These are phyloP conservation scores for Ceyx melanurus DNA, from an alignment of 2,113 vertebrate genomes.

Conservation along the genomic window DNA sequence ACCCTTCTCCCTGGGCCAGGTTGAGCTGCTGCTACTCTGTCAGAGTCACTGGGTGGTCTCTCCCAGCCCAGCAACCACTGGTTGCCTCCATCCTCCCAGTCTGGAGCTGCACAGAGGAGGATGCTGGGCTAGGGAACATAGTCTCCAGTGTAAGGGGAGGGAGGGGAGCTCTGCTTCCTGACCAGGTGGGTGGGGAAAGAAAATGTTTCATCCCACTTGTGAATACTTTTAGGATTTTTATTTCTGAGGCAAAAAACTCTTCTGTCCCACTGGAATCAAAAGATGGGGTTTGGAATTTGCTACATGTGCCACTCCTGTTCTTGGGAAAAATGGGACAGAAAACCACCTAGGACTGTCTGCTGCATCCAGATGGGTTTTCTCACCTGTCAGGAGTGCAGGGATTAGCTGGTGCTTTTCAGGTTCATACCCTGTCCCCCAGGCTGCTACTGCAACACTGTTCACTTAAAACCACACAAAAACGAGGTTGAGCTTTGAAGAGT, in stretches of 20 bases:
- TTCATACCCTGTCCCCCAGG: not conserved
- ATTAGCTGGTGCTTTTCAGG: not conserved
- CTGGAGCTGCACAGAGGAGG: not conserved
- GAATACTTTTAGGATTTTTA: not conserved
- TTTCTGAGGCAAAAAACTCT: not conserved
- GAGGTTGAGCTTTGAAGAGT: not conserved
- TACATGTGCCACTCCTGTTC: accelerated
- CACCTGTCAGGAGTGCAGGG: not conserved
- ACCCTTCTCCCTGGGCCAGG: not conserved
- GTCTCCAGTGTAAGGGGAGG: not conserved
- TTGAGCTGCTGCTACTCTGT: not conserved
- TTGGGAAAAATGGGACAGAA: not conserved
- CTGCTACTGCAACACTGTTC: not conserved
- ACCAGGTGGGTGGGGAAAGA: not conserved
- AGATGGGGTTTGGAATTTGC: not conserved
- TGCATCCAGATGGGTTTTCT: not conserved
- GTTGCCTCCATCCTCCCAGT: too few relatives aligned
- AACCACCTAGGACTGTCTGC: not conserved
- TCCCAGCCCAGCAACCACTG: not conserved
- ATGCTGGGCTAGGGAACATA: not conserved
- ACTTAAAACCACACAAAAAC: not conserved
- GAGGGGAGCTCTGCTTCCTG: not conserved
- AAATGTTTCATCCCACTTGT: not conserved
- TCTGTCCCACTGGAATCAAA: not conserved
- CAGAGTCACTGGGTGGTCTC: not conserved